Percentiles rank a stretch among this genome's conserved stretches.
Evolutionary conservation across 1,140 invertebrate genomes (phyloP).

Genomic region (Megalonaias nervosa): DNA sequence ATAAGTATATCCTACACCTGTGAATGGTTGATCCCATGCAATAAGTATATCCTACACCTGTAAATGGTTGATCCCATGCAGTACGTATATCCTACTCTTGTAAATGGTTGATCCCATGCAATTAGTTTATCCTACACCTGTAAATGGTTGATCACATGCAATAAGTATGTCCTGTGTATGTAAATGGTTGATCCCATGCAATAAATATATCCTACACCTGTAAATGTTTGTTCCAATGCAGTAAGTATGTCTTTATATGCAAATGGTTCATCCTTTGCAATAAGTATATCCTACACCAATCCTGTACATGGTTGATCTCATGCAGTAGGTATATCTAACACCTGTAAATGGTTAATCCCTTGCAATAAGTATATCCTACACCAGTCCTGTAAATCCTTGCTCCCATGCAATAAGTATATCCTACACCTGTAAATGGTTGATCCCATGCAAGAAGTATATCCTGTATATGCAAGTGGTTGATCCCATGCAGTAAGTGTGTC

Average conservation of each 20-base stretch:
- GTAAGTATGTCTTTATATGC: constrained; percentile 75
- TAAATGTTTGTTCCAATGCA: constrained; percentile 79
- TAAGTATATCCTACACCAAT: too few relatives aligned
- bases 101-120: too few relatives aligned
- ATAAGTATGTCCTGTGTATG: constrained; percentile 74
- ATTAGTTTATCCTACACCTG: too few relatives aligned
- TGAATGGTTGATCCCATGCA: constrained; percentile 79
- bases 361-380: constrained; percentile 78
- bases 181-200: constrained; percentile 80
- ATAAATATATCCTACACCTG: constrained; percentile 74
- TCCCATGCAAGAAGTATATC: constrained; percentile 86
- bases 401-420: too few relatives aligned
- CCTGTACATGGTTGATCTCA: constrained; percentile 76
- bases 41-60: constrained; percentile 74
- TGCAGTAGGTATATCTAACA: constrained; percentile 78
- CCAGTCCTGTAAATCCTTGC: too few relatives aligned
- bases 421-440: too few relatives aligned
- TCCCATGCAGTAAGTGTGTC: constrained; percentile 86
- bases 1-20: too few relatives aligned
- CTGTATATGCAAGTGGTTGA: too few relatives aligned
- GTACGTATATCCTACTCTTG: constrained; percentile 74
- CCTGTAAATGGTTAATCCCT: constrained; percentile 76
- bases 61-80: constrained; percentile 79
- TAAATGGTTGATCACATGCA: constrained; percentile 79
- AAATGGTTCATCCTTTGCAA: too few relatives aligned